Percentiles rank a stretch among this genome's conserved stretches.
Conservation (phyloP, 2,888 invertebrate genomes). For the Chalcis sispes region DNA sequence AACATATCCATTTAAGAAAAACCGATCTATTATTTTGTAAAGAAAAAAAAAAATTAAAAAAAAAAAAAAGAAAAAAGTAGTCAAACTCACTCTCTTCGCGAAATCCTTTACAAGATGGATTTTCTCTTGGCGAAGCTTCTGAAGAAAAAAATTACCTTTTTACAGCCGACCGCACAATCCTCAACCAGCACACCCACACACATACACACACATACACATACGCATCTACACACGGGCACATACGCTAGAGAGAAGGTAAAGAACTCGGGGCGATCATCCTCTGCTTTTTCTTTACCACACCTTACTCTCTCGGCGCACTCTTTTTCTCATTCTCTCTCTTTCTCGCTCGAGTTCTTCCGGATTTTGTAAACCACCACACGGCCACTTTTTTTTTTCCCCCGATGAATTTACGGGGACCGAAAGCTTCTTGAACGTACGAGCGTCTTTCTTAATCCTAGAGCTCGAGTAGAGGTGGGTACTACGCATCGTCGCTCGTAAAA, state of each 20-base stretch:
- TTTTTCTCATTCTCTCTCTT: too few relatives aligned
- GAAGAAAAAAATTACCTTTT: conserved; percentile 50
- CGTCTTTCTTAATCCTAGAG: conserved; percentile 1
- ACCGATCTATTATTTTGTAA: not conserved
- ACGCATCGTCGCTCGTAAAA: conserved; percentile 38
- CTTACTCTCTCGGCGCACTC: too few relatives aligned
- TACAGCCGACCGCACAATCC: conserved; percentile 23
- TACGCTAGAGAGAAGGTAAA: not conserved
- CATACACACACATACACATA: not conserved
- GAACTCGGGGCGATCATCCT: conserved; percentile 35
- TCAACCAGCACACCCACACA: not conserved
- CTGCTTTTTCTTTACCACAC: conserved; percentile 1
- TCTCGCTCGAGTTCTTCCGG: too few relatives aligned
- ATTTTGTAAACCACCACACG: conserved; percentile 36
- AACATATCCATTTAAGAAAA: not conserved
- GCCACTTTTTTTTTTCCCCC: conserved; percentile 47
- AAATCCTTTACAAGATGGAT: conserved; percentile 36
- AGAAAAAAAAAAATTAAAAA: too few relatives aligned
- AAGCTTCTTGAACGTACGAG: not conserved
- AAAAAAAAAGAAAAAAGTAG: too few relatives aligned
- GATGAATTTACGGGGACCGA: conserved; percentile 48
- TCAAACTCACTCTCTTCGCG: not conserved
- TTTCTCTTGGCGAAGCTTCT: conserved; percentile 25
- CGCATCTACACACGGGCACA: not conserved
- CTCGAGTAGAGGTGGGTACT: too few relatives aligned